Conservation (phyloP, 64 coral and sea anemone genomes). For the Porites lutea region DNA sequence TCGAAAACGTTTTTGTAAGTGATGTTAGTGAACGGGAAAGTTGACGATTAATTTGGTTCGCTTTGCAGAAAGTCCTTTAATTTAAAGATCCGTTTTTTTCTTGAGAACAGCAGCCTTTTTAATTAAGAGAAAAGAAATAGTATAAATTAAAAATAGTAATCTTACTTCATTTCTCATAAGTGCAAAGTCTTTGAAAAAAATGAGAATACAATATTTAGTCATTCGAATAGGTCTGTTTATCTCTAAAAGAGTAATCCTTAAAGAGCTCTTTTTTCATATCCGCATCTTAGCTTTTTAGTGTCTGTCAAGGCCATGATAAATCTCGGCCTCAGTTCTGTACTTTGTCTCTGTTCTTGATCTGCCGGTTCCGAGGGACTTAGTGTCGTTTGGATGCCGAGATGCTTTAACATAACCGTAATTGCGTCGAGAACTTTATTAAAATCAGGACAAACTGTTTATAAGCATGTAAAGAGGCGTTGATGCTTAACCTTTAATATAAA, state of each 20-base stretch:
- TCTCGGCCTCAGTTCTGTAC: background rate
- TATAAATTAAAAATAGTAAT: too few species aligned
- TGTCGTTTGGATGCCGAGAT: background rate
- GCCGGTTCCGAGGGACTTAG: conserved; percentile 2
- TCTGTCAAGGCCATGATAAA: background rate
- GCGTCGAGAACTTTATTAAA: background rate
- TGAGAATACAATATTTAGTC: background rate
- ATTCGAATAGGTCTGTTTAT: background rate
- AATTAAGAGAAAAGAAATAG: too few species aligned
- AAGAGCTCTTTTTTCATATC: background rate
- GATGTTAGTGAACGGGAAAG: too few species aligned
- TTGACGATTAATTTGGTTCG: too few species aligned
- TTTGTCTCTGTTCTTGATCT: conserved; percentile 1
- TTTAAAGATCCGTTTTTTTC: too few species aligned
- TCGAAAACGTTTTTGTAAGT: too few species aligned
- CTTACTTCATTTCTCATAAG: too few species aligned
- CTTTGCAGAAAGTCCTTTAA: too few species aligned
- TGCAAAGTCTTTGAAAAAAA: too few species aligned
- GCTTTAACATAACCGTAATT: background rate
- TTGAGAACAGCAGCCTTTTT: too few species aligned
- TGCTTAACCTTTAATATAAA: background rate
- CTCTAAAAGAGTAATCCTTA: conserved; percentile 1
- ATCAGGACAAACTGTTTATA: background rate
- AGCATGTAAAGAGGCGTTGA: background rate
- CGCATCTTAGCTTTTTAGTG: background rate